Evolutionary conservation across 35 echinoderm and acorn worm genomes (phyloP), one percentile per base, ranked within the genome.

Genomic region (Apostichopus japonicus): DNA sequence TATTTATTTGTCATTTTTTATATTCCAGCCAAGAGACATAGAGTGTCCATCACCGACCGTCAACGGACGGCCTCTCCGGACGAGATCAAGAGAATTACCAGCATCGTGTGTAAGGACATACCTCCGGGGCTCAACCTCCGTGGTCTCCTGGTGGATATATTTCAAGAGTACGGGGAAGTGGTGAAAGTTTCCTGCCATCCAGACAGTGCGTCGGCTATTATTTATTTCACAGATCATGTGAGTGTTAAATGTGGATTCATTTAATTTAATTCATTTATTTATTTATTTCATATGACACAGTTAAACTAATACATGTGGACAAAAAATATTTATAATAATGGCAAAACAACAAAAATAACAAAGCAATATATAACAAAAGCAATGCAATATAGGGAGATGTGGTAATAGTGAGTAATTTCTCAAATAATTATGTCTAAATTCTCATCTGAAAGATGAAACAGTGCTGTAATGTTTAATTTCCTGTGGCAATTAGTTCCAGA

Each of bases 211-310:
- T 59, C 91, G 23, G 93, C 96, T 6, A 78, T 90, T 72, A 77
- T 97, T 1, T 61, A 92, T 33, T 97, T 94, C 75, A 77, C 65
- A 24, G 72, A 97, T 92, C 96, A 97, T 79, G 96, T 97, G 82
- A 95, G 96, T 97, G 16, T 75, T 19, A 21, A 75, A 19, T 67
- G 63, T 67, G 9, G 9, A 67, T 67, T 67, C 5, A 19, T 67
- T 67, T 67, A 67, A 19, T 19, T 67, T 19, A 67, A 11, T 67
- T 10, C 17, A 17, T 17, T 4, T 14, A 65, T 10, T 67, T 10
- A 17, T 67, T 67, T 6, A 10, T 67, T 10, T 10, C 63, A 65
- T 10, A 65, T 8, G 61, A 65, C 61, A 65, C 16, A 15, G 8
- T 65, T 65, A 65, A 65, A n/a, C n/a, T n/a, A n/a, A n/a, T n/a